Conservation (phyloP, 1,140 invertebrate genomes). For the Ceratosolen solmsi region DNA sequence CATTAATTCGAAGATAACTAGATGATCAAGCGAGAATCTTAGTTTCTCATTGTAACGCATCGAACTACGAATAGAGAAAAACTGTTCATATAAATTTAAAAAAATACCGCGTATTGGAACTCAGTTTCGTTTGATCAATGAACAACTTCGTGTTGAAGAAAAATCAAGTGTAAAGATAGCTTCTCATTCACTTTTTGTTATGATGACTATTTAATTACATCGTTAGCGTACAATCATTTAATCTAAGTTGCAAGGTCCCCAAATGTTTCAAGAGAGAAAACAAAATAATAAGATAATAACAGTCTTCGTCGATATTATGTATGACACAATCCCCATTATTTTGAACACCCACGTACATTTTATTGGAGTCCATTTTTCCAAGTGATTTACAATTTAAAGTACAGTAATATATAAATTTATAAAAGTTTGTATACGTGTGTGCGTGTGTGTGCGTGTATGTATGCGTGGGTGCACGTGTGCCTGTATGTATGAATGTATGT, state of each 20-base stretch:
- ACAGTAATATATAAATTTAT: conserved; percentile 44
- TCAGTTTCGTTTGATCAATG: conserved; percentile 25
- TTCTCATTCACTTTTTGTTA: conserved; percentile 52
- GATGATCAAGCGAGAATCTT: conserved; percentile 39
- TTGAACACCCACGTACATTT: conserved; percentile 33
- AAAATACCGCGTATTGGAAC: conserved; percentile 35
- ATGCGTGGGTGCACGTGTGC: not conserved
- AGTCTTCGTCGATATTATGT: conserved; percentile 47
- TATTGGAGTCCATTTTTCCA: conserved; percentile 55
- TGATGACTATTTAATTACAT: conserved; percentile 49
- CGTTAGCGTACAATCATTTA: conserved; percentile 44
- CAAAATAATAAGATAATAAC: conserved; percentile 47
- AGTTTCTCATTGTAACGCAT: conserved; percentile 45
- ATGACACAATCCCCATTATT: conserved; percentile 12
- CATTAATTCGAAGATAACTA: conserved; percentile 37
- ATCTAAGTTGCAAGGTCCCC: conserved; percentile 29
- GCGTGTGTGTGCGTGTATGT: not conserved
- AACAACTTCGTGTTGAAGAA: conserved; percentile 26
- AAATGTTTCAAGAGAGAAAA: conserved; percentile 49
- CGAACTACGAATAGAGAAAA: conserved; percentile 31
- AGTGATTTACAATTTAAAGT: conserved; percentile 54
- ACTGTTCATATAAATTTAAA: conserved; percentile 30
- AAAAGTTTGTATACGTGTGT: conserved; percentile 20
- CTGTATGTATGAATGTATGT: not conserved
- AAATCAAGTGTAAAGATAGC: conserved; percentile 43